phyloP scores from a whole-genome alignment of 2,888 invertebrate genomes.

The Lamproptera curius region DNA sequence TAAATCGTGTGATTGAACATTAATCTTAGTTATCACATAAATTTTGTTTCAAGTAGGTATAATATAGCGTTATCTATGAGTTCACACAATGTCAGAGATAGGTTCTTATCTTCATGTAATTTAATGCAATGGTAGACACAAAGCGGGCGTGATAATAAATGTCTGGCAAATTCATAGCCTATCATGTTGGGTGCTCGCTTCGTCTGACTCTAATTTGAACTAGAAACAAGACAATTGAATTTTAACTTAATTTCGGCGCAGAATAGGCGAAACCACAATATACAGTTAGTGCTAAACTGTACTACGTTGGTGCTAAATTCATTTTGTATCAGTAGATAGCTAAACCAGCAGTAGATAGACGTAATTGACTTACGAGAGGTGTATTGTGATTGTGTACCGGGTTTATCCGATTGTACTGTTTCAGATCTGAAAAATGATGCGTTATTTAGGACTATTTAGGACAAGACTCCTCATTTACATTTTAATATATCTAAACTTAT shows the following conservation, averaged over 20 bases:
- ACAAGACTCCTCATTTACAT: neutral
- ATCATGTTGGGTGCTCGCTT: slow-evolving; percentile 23
- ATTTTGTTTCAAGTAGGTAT: slow-evolving; percentile 1
- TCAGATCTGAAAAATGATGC: too few relatives aligned
- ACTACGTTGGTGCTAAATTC: slow-evolving; percentile 55
- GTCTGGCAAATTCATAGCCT: slow-evolving; percentile 23
- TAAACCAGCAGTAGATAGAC: slow-evolving; percentile 70
- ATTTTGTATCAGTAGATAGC: slow-evolving; percentile 64
- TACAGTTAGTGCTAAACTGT: slow-evolving; percentile 53
- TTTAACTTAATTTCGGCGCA: slow-evolving; percentile 52
- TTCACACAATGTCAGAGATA: slow-evolving; percentile 11
- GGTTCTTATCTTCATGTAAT: slow-evolving; percentile 21
- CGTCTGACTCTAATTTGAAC: slow-evolving; percentile 19
- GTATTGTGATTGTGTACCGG: slow-evolving; percentile 56
- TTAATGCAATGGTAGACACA: slow-evolving; percentile 24
- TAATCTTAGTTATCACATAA: slow-evolving; percentile 2
- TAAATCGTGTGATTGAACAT: slow-evolving; percentile 3
- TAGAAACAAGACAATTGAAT: slow-evolving; percentile 45
- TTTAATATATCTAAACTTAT: neutral
- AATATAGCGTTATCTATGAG: slow-evolving; percentile 12
- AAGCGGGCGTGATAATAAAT: slow-evolving; percentile 19
- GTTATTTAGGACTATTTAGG: neutral
- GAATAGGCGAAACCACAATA: slow-evolving; percentile 53
- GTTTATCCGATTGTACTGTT: slow-evolving; percentile 33
- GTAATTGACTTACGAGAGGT: slow-evolving; percentile 73